A percentile compares a stretch with the other conserved stretches of the same genome.
Conservation (phyloP, 2,797 vertebrate genomes). For the Manis crassicaudata region DNA sequence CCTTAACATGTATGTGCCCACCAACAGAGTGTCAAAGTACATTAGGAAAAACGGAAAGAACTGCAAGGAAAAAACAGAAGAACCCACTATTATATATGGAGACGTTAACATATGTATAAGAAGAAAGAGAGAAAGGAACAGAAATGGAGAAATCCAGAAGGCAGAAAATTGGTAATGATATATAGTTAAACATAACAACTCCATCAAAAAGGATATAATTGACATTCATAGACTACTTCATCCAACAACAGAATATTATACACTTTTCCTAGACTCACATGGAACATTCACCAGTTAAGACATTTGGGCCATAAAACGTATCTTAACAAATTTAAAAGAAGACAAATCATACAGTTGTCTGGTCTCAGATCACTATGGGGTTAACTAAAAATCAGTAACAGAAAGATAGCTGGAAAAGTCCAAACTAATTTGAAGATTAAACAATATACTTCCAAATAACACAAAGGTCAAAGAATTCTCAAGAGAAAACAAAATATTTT, state of each 20-base stretch:
- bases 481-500: conserved; percentile 26
- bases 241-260: background rate
- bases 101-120: background rate
- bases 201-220: background rate
- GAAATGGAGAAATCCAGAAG: background rate
- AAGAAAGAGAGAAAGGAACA: too few species aligned
- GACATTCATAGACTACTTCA: conserved; percentile 15
- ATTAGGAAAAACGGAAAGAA: background rate
- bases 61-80: background rate
- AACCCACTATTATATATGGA: background rate
- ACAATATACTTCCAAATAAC: background rate
- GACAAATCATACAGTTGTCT: background rate
- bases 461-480: background rate
- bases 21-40: background rate
- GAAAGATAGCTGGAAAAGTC: conserved; percentile 10
- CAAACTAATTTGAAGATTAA: conserved; percentile 39
- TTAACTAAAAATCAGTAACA: conserved; percentile 13
- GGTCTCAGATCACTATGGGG: background rate
- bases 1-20: background rate
- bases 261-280: background rate
- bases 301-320: background rate
- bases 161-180: background rate
- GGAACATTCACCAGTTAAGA: background rate
- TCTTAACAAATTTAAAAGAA: conserved; percentile 1
- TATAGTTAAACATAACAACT: background rate